Evolutionary conservation across 2,888 invertebrate genomes (phyloP).

Genomic region (Apotomis betuletana): DNA sequence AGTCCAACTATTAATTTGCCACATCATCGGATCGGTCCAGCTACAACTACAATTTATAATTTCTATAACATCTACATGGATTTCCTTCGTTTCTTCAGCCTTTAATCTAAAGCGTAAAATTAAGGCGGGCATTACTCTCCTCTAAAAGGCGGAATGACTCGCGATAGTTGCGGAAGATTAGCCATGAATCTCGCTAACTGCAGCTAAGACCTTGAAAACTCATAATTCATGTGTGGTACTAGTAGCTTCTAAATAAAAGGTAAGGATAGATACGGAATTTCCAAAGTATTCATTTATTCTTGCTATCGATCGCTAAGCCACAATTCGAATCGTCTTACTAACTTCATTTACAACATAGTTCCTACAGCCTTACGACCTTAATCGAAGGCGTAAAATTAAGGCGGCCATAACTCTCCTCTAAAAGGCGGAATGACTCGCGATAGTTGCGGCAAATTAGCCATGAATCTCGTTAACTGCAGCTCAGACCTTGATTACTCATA

Average conservation of each 20-base stretch:
- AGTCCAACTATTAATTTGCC: no score
- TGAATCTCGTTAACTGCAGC: conserved; percentile 40
- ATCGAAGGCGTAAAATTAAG: conserved; percentile 27
- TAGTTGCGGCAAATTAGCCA: conserved; percentile 38
- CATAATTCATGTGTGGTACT: no score
- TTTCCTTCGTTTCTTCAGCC: no score
- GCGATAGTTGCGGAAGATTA: conserved; percentile 36
- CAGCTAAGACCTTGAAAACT: conserved; percentile 36
- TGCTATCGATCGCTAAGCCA: no score
- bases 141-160: conserved; percentile 30
- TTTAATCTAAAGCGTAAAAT: conserved; percentile 23
- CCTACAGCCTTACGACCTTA: neutral
- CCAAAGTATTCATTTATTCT: no score
- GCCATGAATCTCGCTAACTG: conserved; percentile 40
- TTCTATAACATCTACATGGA: no score
- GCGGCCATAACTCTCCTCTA: conserved; percentile 21
- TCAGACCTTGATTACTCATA: conserved; percentile 36
- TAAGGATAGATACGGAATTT: no score
- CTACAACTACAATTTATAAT: no score
- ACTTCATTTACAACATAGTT: no score
- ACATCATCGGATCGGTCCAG: no score
- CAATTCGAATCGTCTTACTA: neutral
- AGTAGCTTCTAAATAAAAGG: no score
- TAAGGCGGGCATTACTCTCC: conserved; percentile 23
- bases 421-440: conserved; percentile 27